These are phyloP conservation scores for Pseudomyrmex cubaensis DNA, from an alignment of 1,140 invertebrate species.

Conservation along the genomic window DNA sequence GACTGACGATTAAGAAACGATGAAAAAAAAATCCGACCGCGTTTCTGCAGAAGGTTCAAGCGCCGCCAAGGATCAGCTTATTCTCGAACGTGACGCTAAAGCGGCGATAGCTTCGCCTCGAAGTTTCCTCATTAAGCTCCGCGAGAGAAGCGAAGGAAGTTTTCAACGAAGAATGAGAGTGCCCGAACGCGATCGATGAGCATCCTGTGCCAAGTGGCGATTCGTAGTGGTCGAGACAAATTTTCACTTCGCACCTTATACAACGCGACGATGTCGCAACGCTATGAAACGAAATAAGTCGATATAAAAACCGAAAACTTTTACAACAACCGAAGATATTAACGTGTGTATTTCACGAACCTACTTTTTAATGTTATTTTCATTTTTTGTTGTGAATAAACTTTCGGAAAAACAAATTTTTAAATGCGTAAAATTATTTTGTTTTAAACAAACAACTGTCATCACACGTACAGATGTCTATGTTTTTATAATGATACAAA, in stretches of 20 bases:
- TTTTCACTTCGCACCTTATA: constrained; percentile 15
- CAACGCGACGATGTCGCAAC: neutral
- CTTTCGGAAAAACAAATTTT: too few species aligned
- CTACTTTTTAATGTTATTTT: too few species aligned
- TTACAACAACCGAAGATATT: too few species aligned
- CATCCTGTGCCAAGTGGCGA: constrained; percentile 27
- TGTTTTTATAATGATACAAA: neutral
- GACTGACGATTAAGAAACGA: constrained; percentile 10
- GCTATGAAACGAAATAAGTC: neutral
- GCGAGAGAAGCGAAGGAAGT: constrained; percentile 28
- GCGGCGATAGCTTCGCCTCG: constrained; percentile 32
- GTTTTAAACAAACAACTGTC: too few species aligned
- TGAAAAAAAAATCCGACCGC: neutral
- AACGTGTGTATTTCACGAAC: too few species aligned
- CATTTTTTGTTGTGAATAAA: too few species aligned
- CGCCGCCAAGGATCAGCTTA: constrained; percentile 27
- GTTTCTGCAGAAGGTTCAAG: constrained; percentile 19
- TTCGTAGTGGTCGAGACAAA: constrained; percentile 34
- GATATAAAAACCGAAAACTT: too few species aligned
- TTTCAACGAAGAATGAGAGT: constrained; percentile 54
- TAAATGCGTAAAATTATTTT: too few species aligned
- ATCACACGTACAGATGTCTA: too few species aligned
- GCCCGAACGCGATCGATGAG: constrained; percentile 56
- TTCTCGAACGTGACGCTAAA: constrained; percentile 49
- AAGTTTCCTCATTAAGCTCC: constrained; percentile 70